These are phyloP conservation scores for Habrosyne pyritoides DNA, from an alignment of 2,888 invertebrate genomes.

Conservation along the genomic window DNA sequence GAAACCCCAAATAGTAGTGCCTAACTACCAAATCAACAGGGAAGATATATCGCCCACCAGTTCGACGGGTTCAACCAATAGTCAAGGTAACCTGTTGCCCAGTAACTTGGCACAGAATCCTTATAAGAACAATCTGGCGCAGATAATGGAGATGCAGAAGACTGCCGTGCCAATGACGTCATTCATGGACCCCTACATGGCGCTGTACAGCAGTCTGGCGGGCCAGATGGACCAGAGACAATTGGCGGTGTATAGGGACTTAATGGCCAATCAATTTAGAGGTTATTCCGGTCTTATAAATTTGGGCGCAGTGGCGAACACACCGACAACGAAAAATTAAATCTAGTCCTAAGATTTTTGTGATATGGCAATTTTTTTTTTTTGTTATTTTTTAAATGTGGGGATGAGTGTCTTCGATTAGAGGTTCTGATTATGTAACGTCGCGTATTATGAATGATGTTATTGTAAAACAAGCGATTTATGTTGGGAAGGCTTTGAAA, in stretches of 20 bases:
- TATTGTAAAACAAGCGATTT: too few relatives aligned
- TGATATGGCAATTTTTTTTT: slow-evolving; percentile 22
- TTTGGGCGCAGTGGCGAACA: slow-evolving; percentile 47
- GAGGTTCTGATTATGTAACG: background rate
- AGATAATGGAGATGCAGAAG: slow-evolving; percentile 53
- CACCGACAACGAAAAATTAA: slow-evolving; percentile 77
- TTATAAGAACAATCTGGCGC: slow-evolving; percentile 40
- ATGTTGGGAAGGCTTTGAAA: too few relatives aligned
- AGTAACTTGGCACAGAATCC: slow-evolving; percentile 13
- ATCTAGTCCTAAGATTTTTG: slow-evolving; percentile 35
- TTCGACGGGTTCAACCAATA: slow-evolving; percentile 50
- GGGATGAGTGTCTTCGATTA: slow-evolving; percentile 9
- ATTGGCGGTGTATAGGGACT: slow-evolving; percentile 70
- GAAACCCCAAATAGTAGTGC: slow-evolving; percentile 58
- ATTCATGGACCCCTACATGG: slow-evolving; percentile 73
- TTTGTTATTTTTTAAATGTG: slow-evolving; percentile 9
- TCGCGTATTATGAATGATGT: too few relatives aligned
- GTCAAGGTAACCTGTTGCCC: slow-evolving; percentile 34
- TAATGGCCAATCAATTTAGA: slow-evolving; percentile 66
- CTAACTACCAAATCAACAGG: slow-evolving; percentile 63
- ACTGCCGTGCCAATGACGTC: slow-evolving; percentile 43
- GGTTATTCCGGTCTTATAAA: slow-evolving; percentile 63
- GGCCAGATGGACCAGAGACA: slow-evolving; percentile 73
- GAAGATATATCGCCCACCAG: slow-evolving; percentile 60
- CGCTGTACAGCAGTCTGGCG: slow-evolving; percentile 64